These are phyloP conservation scores for Drosophila rufa DNA, from an alignment of 1,140 invertebrate genomes.

Conservation along the genomic window DNA sequence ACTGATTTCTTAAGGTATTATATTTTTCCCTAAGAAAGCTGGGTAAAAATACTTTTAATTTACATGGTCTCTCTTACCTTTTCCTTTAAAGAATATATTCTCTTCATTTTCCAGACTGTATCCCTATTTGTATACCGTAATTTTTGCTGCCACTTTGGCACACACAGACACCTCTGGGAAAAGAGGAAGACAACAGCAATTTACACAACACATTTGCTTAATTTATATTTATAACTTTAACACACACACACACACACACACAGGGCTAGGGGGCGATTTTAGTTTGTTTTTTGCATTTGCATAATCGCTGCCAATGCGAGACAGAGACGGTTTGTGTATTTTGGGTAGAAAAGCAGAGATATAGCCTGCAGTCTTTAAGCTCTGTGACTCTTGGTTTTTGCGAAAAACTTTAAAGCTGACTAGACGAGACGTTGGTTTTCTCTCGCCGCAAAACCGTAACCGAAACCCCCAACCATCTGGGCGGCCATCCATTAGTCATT, in stretches of 20 bases:
- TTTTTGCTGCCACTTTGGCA: constrained; percentile 68
- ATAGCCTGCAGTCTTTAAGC: constrained; percentile 4
- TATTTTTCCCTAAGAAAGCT: too few relatives aligned
- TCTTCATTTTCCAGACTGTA: background rate
- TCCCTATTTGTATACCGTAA: constrained; percentile 67
- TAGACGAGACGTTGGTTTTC: constrained; percentile 24
- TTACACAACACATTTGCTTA: constrained; percentile 83
- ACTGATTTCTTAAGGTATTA: too few relatives aligned
- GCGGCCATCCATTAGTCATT: constrained; percentile 66
- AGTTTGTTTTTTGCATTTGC: constrained; percentile 62
- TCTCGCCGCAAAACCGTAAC: constrained; percentile 35
- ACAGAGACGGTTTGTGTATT: background rate
- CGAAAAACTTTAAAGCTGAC: constrained; percentile 46
- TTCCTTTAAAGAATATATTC: background rate
- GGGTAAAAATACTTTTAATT: background rate
- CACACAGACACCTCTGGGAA: constrained; percentile 29
- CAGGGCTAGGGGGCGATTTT: background rate
- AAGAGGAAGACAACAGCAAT: constrained; percentile 63
- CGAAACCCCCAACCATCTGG: constrained; percentile 30
- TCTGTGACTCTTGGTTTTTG: constrained; percentile 1
- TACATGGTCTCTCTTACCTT: too few relatives aligned
- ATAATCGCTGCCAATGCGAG: constrained; percentile 55
- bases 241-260: constrained; percentile 15
- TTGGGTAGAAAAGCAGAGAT: background rate
- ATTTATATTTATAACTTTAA: constrained; percentile 82